These are phyloP conservation scores for Serinus canaria DNA, from an alignment of 2,113 vertebrate species.

Conservation along the genomic window DNA sequence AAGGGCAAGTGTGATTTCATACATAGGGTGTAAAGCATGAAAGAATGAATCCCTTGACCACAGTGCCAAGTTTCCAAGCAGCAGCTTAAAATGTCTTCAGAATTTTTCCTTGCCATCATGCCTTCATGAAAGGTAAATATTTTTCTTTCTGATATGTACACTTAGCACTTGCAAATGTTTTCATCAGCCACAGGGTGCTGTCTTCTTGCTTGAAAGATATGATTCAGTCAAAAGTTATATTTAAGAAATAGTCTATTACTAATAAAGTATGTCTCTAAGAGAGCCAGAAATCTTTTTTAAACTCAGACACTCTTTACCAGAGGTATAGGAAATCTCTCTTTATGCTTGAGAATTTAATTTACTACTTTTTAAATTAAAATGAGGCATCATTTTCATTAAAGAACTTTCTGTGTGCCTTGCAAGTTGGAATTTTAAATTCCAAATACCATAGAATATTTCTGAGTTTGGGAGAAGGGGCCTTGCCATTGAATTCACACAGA, in stretches of 20 bases:
- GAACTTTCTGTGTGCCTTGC: not conserved
- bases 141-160: conserved; percentile 24
- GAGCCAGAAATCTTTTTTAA: not conserved
- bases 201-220: conserved; percentile 3
- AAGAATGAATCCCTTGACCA: not conserved
- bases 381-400: not conserved
- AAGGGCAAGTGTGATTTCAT: not conserved
- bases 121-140: conserved; percentile 39
- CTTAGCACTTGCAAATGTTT: conserved; percentile 23
- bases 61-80: not conserved
- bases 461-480: not conserved
- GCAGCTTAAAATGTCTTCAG: not conserved
- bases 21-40: not conserved
- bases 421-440: not conserved
- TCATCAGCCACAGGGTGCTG: not conserved
- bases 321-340: not conserved
- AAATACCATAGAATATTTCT: not conserved
- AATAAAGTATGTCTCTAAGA: not conserved
- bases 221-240: not conserved
- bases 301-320: not conserved
- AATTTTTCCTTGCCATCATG: not conserved
- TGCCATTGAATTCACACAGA: not conserved
- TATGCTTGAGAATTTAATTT: not conserved
- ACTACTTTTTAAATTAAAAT: not conserved
- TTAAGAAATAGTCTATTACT: not conserved